phyloP scores from a whole-genome alignment of 37 sponge, comb jelly and placozoan species.

The Halisarca cf. caerulea region DNA sequence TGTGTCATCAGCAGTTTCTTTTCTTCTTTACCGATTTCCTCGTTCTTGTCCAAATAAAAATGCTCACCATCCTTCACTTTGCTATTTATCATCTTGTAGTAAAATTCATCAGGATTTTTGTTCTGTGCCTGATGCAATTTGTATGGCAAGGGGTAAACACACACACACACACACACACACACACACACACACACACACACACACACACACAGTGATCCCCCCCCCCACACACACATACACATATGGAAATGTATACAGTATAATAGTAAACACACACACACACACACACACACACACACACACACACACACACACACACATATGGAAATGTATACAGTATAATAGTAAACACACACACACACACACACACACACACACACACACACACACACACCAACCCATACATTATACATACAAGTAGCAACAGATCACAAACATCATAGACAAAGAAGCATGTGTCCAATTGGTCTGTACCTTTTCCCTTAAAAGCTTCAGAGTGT shows the following conservation, averaged over 20 bases:
- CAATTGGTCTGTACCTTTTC: slow-evolving; percentile 64
- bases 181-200: too few species aligned
- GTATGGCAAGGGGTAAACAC: neutral
- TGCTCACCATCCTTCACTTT: slow-evolving; percentile 76
- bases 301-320: too few species aligned
- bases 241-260: neutral
- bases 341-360: neutral
- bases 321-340: too few species aligned
- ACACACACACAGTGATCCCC: too few species aligned
- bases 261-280: too few species aligned
- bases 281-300: too few species aligned
- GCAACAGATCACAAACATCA: neutral
- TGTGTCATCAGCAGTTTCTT: slow-evolving; percentile 84
- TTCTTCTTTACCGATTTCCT: slow-evolving; percentile 66
- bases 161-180: too few species aligned
- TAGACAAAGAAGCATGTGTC: slow-evolving; percentile 46
- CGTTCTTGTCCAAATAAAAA: slow-evolving; percentile 46
- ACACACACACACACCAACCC: too few species aligned
- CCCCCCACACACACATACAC: neutral
- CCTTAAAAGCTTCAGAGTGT: slow-evolving; percentile 60
- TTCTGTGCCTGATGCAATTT: slow-evolving; percentile 70
- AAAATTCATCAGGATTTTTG: slow-evolving; percentile 92
- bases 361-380: too few species aligned
- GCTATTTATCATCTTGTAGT: slow-evolving; percentile 82
- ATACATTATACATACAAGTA: neutral